Evolutionary conservation across 1,140 invertebrate genomes (phyloP), one percentile per base, ranked within the genome.

Genomic region (Cephus cinctus): DNA sequence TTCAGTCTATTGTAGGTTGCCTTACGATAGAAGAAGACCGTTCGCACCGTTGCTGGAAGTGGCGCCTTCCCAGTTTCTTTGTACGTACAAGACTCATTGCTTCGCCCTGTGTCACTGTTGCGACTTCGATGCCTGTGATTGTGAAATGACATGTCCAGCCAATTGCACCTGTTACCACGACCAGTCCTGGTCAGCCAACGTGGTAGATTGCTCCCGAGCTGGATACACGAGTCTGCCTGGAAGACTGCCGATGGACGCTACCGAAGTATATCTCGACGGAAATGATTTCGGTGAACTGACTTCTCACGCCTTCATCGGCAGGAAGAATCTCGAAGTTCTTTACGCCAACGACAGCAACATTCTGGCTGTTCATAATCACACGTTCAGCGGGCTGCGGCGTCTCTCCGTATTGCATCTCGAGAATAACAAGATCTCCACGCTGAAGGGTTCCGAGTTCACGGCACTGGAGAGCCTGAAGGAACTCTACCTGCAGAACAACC

Each of bases 151-250:
- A 9, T 93, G 90, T 63, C 90, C 90, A 5, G 76, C 78, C n/a
- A 89, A 90, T 60, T 93, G 90, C 74, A 88, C 85, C 32, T 93
- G 90, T 68, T 92, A 89, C 73, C 88, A 91, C 70, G 90, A 92
- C 67, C 86, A 89, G 56, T 85, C 86, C 19, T 92, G 89, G 88
- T 82, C 83, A n/a, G 86, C 89, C 0, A 94, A 94, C 68, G 88
- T 94, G 21, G 90, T 93, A n/a, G 90, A 93, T 69, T 94, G 91
- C 71, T 88, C 87, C 1, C 84, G 82, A 47, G 82, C 84, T 12
- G 84, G 82, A 4, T 89, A 89, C 63, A 83, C 79, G 16, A 77
- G 78, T 55, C 81, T 92, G 11, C 90, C 90, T 0, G 82, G 84
- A 45, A 81, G 86, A 54, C 86, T 94, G 45, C 91, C 91, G 1